Conservation (phyloP, 1,140 invertebrate genomes). For the Meloidogyne chitwoodi region DNA sequence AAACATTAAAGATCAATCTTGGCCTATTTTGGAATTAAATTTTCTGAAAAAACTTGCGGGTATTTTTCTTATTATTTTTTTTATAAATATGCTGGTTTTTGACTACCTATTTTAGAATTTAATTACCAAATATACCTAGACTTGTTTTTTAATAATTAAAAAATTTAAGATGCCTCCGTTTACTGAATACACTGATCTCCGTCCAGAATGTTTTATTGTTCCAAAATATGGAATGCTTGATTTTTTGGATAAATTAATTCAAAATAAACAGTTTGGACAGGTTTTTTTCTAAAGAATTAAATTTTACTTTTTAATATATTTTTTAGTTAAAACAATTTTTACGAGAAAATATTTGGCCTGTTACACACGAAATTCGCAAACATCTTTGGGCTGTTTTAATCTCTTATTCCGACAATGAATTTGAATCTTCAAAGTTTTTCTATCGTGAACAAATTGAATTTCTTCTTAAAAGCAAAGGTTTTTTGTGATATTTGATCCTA, state of each 20-base stretch:
- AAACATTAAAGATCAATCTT: background rate
- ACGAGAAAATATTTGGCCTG: constrained; percentile 56
- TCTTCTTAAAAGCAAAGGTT: constrained; percentile 48
- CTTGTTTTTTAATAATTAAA: background rate
- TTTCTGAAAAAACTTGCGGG: background rate
- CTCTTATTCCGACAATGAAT: constrained; percentile 49
- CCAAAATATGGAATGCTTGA: background rate
- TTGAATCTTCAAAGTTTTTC: constrained; percentile 42
- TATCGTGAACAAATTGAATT: constrained; percentile 45
- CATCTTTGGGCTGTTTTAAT: constrained; percentile 48
- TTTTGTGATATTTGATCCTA: background rate
- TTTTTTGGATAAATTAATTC: background rate
- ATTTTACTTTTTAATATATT: no score
- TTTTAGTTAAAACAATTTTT: constrained; percentile 56
- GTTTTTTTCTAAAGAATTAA: no score
- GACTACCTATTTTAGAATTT: background rate
- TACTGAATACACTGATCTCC: constrained; percentile 20
- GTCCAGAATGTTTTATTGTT: constrained; percentile 4
- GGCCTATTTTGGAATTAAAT: background rate
- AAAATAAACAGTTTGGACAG: constrained; percentile 4
- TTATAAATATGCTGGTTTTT: background rate
- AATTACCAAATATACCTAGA: background rate
- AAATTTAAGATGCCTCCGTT: constrained; percentile 5
- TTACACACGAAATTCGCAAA: constrained; percentile 52
- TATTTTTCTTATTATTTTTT: background rate